phyloP scores from a whole-genome alignment of 2,797 vertebrate genomes.

The Aselliscus stoliczkanus region DNA sequence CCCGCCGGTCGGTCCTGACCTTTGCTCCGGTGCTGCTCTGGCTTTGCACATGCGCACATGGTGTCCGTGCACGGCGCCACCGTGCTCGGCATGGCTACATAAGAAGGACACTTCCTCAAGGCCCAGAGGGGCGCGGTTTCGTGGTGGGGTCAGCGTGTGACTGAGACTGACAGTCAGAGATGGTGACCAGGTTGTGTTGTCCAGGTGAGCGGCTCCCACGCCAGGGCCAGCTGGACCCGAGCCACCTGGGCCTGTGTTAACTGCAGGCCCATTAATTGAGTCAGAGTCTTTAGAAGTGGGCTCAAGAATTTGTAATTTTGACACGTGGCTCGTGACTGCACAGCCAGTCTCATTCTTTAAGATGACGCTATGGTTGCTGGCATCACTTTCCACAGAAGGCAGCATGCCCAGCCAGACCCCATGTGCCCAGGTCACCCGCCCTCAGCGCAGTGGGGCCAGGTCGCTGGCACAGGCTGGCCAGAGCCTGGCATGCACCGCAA shows the following conservation, averaged over 20 bases:
- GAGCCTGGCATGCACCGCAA: fast-evolving
- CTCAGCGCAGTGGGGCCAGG: fast-evolving
- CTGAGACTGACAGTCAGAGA: not conserved
- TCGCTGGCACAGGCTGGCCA: not conserved
- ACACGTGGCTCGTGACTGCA: not conserved
- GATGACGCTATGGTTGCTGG: not conserved
- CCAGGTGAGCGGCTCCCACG: not conserved
- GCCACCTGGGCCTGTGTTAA: not conserved
- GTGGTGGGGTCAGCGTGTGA: not conserved
- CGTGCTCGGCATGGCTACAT: fast-evolving
- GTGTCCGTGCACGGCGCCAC: no score
- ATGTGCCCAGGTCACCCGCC: no score
- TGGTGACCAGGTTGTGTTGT: not conserved
- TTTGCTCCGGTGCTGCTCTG: not conserved
- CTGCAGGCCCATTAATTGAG: not conserved
- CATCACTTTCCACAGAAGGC: not conserved
- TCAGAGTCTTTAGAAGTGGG: not conserved
- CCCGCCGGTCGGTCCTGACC: not conserved
- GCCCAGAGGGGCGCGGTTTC: not conserved
- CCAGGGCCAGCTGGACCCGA: not conserved
- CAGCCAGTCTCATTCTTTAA: not conserved
- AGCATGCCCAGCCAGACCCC: no score
- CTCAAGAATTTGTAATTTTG: not conserved
- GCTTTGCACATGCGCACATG: not conserved
- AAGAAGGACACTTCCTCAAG: not conserved